Base-by-base conservation (phyloP, 37 sponge, comb jelly and placozoan species). In the Chondrilla cf. caribensis region DNA sequence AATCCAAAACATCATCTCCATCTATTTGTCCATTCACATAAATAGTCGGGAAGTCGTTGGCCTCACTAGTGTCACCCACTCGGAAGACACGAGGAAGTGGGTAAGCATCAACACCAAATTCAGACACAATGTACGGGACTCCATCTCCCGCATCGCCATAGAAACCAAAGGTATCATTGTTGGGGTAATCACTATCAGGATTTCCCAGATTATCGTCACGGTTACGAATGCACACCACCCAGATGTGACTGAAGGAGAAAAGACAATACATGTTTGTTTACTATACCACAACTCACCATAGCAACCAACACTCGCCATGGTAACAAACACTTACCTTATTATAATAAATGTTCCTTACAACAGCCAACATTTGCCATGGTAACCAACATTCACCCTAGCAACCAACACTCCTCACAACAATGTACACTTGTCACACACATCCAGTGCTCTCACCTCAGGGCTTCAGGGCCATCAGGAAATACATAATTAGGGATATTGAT, bases 101-200 rank as follows among this genome's bases (percentile, higher is more conserved):
- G 33, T 33, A 31, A 3, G 35, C 26, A 17, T 8, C 33, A 2
- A 33, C 31, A 67, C 35, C 68, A 29, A 67, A 29, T 33, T 67
- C 68, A 29, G 68, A 67, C 29, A 32, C 68, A 67, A 67, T 29
- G 35, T 67, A 67, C 4, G 68, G 68, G 35, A 67, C 68, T 8
- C 35, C 35, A 18, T n/a, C 31, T 33, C 35, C 68, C 17, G 68
- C 68, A 67, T n/a, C 17, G 68, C 35, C 33, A 32, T 67, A 67
- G n/a, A 32, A 31, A 4, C 68, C 68, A 67, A 67, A 67, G n/a
- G 68, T 67, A 32, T 33, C 29, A 32, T 33, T 67, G 68, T 67
- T 33, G n/a, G 68, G 68, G 68, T 31, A 67, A 32, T 28, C 68
- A 17, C 31, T 67, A 32, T 67, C 68, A 31, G 68, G 68, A 67